phyloP scores from a whole-genome alignment of 1,140 invertebrate species.

The Drosophila miranda region DNA sequence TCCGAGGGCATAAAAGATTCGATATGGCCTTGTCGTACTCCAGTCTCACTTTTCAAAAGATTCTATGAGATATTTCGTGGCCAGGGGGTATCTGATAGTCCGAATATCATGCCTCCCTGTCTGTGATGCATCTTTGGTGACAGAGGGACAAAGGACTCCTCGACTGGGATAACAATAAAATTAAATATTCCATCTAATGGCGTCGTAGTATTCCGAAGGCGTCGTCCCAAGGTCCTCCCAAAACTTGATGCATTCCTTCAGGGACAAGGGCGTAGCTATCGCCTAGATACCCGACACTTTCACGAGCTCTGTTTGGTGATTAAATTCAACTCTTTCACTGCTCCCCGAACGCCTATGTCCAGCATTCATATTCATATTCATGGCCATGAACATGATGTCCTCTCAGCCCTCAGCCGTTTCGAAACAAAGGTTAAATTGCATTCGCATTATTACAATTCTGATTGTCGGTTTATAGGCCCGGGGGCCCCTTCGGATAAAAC shows the following conservation, averaged over 20 bases:
- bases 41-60: too few species aligned
- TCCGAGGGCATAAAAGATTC: too few species aligned
- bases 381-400: constrained; percentile 14
- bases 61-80: too few species aligned
- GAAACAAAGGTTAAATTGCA: constrained; percentile 49
- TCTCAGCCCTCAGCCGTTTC: constrained; percentile 6
- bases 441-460: constrained; percentile 68
- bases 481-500: constrained; percentile 11
- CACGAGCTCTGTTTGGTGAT: constrained; percentile 2
- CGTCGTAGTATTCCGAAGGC: constrained; percentile 63
- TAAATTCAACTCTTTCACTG: not conserved
- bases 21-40: too few species aligned
- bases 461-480: constrained; percentile 50
- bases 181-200: constrained; percentile 81
- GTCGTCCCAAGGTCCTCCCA: not conserved
- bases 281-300: not conserved
- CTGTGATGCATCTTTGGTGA: constrained; percentile 60
- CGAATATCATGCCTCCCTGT: not conserved
- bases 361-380: constrained; percentile 4
- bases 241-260: constrained; percentile 27
- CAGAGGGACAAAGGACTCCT: constrained; percentile 37
- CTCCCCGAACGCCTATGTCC: not conserved
- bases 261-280: not conserved
- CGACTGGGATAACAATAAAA: constrained; percentile 64
- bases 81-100: too few species aligned